Evolutionary conservation across 2,797 vertebrate genomes (phyloP), one percentile per base, ranked within the genome.

Genomic region (Sphenopsis melanotis): DNA sequence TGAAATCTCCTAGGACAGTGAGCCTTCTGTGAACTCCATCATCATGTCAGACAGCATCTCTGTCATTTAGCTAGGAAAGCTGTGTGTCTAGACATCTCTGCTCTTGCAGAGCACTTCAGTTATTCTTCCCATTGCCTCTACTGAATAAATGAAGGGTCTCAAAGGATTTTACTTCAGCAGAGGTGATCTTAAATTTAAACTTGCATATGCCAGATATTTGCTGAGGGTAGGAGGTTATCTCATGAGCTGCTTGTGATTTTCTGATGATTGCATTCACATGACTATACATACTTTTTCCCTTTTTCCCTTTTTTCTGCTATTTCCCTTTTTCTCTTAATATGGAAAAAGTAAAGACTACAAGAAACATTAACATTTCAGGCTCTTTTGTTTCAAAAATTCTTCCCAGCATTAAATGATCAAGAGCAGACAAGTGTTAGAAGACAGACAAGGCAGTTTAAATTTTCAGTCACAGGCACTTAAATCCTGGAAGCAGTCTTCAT

Each of bases 1-100:
- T 93, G 85, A 87, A 90, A 93, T 93, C 64, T 90, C 34, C 66
- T 69, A 52, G 71, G 83, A 90, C 85, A 80, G 77, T 37, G 71
- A 84, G 60, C 78, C 74, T 91, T 84, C 53, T 44, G 46, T 89
- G 87, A 95, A 87, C 91, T 90, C 75, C 71, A 26, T 74, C 69
- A 34, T 88, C 52, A n/a, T 1, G 70, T 96, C 94, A 93, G 77
- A 46, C 83, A 80, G 50, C 56, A 90, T 96, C 77, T 91, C 75
- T 82, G 64, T 90, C 87, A 85, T 76, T 94, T 91, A 3, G 1
- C 60, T 79, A 6, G 44, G 68, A 94, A 93, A 72, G 30, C 37
- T 34, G 27, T 60, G 15, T 69, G 86, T 84, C 91, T 95, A 60
- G 66, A 83, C 0, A 1, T 17, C 63, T 88, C 66, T 95, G 60